These are phyloP conservation scores for Drosophila colorata DNA, from an alignment of 2,888 invertebrate genomes.

Conservation along the genomic window DNA sequence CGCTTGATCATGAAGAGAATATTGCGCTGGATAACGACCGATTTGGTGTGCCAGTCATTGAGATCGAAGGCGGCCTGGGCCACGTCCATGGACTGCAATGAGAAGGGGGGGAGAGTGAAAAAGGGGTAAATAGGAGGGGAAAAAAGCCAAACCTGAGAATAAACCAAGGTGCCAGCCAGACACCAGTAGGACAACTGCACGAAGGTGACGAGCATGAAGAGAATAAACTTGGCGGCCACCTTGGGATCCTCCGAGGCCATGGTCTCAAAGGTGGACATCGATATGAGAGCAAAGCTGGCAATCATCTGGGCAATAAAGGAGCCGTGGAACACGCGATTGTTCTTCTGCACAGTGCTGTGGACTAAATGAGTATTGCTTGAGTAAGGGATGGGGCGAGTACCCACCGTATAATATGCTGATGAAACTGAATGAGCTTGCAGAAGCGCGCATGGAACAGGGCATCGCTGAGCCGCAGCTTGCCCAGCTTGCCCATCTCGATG, in stretches of 20 bases:
- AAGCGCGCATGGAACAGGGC: constrained; percentile 55
- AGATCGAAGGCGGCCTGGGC: constrained; percentile 77
- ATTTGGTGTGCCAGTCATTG: constrained; percentile 69
- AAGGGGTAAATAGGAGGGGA: no score
- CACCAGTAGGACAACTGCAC: constrained; percentile 82
- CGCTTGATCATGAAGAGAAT: constrained; percentile 77
- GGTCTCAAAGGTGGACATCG: constrained; percentile 80
- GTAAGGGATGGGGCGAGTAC: neutral
- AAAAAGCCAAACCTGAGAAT: constrained; percentile 64
- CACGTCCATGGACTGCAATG: constrained; percentile 73
- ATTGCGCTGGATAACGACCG: constrained; percentile 63
- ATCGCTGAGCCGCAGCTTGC: constrained; percentile 28
- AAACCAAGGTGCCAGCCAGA: constrained; percentile 70
- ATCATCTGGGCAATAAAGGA: constrained; percentile 76
- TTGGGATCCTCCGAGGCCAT: constrained; percentile 66
- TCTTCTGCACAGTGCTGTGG: constrained; percentile 50
- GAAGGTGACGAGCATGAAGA: constrained; percentile 71
- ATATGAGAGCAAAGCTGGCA: constrained; percentile 77
- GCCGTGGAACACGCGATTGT: constrained; percentile 68
- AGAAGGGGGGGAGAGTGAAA: neutral
- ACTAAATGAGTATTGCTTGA: neutral
- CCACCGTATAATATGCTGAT: constrained; percentile 80
- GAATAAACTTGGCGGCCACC: constrained; percentile 74
- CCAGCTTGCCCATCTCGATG: constrained; percentile 62
- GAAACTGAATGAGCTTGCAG: constrained; percentile 62